phyloP scores from a whole-genome alignment of 2,888 invertebrate genomes.

The Chymomyza amoena region DNA sequence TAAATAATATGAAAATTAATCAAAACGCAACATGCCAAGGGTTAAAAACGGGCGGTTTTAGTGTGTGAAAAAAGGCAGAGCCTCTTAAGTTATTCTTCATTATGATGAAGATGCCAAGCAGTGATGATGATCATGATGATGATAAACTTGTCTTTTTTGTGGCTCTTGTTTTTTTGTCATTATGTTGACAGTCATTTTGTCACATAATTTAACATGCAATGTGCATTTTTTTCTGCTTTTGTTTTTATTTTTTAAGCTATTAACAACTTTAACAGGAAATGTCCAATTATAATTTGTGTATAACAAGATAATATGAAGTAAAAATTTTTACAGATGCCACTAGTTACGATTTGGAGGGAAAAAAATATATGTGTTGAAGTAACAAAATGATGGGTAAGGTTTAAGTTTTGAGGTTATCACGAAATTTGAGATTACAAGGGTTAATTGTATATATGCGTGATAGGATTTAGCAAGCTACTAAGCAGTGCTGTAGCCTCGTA shows the following conservation, averaged over 20 bases:
- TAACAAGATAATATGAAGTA: slow-evolving; percentile 49
- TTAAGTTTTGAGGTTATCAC: no score
- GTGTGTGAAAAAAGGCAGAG: neutral
- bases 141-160: slow-evolving; percentile 10
- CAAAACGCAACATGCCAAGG: slow-evolving; percentile 22
- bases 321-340: slow-evolving; percentile 16
- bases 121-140: slow-evolving; percentile 25
- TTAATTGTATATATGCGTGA: no score
- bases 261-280: slow-evolving; percentile 51
- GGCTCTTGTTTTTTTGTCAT: slow-evolving; percentile 21
- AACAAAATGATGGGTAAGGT: neutral
- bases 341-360: neutral
- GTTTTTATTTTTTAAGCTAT: neutral
- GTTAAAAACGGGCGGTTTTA: slow-evolving; percentile 1
- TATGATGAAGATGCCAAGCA: slow-evolving; percentile 18
- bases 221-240: slow-evolving; percentile 6
- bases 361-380: neutral
- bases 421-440: no score
- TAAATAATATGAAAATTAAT: slow-evolving; percentile 44
- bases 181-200: slow-evolving; percentile 72
- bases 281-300: slow-evolving; percentile 55
- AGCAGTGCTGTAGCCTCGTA: no score
- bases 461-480: no score
- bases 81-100: neutral
- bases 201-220: slow-evolving; percentile 69